Percentiles rank a stretch among this genome's conserved stretches.
These are phyloP conservation scores for Melanotus villosus DNA, from an alignment of 2,888 invertebrate genomes.

Conservation along the genomic window DNA sequence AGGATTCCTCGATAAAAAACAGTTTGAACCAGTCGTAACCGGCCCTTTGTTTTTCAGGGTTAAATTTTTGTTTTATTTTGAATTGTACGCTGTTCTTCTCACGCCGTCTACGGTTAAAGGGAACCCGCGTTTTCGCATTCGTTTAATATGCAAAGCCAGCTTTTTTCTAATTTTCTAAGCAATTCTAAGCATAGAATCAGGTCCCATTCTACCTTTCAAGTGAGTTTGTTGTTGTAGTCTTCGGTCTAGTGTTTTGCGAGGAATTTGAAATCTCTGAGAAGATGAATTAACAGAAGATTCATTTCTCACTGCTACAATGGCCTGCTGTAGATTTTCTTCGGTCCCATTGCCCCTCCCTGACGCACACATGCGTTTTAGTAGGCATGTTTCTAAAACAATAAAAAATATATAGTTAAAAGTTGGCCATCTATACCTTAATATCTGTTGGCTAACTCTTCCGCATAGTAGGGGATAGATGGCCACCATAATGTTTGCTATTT, in stretches of 20 bases:
- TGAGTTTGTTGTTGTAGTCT: slow-evolving; percentile 27
- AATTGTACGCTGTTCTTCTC: slow-evolving; percentile 32
- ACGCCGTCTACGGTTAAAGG: slow-evolving; percentile 40
- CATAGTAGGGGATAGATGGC: too few species aligned
- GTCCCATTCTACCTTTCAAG: slow-evolving; percentile 41
- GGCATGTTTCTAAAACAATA: neutral
- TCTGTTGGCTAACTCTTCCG: too few species aligned
- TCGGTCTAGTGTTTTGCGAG: slow-evolving; percentile 40
- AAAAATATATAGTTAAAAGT: too few species aligned
- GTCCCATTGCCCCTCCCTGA: slow-evolving; percentile 20
- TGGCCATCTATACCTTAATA: too few species aligned
- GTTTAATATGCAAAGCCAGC: slow-evolving; percentile 38
- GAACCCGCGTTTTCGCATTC: slow-evolving; percentile 38
- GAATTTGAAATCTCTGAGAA: slow-evolving; percentile 34
- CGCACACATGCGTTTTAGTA: neutral
- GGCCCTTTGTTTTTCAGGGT: neutral
- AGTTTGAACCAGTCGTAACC: slow-evolving; percentile 52
- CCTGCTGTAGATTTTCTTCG: slow-evolving; percentile 32
- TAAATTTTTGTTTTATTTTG: neutral
- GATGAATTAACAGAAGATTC: slow-evolving; percentile 33
- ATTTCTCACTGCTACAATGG: slow-evolving; percentile 30
- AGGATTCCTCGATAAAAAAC: slow-evolving; percentile 49
- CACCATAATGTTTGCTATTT: neutral
- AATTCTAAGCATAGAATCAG: too few species aligned
- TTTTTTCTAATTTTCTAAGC: slow-evolving; percentile 34